Percentiles rank a stretch among this genome's conserved stretches.
Evolutionary conservation across 2,113 vertebrate genomes (phyloP).

Genomic region (Phoxinus phoxinus): DNA sequence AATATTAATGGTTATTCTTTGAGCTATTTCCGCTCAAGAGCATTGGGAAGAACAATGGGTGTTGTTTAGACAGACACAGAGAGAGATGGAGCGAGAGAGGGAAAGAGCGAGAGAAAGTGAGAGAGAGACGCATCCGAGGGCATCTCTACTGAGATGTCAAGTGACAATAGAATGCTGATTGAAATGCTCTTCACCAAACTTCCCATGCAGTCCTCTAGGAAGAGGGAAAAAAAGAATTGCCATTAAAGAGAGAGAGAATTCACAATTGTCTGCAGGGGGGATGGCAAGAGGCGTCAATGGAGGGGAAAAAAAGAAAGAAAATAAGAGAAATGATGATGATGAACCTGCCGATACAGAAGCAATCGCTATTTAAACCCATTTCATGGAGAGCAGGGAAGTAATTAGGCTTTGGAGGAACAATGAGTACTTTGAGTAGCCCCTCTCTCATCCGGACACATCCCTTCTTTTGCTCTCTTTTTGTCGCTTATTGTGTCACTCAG

Average conservation of each 20-base stretch:
- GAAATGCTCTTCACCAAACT: constrained; percentile 65
- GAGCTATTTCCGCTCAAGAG: constrained; percentile 59
- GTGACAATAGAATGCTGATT: constrained; percentile 71
- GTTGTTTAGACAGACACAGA: constrained; percentile 63
- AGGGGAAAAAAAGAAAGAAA: constrained; percentile 45
- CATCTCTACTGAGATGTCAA: constrained; percentile 49
- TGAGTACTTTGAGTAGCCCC: constrained; percentile 61
- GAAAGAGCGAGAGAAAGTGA: constrained; percentile 45
- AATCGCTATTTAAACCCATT: constrained; percentile 71
- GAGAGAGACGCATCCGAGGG: constrained; percentile 42
- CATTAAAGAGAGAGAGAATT: background rate
- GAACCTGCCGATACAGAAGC: constrained; percentile 55
- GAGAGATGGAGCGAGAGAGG: constrained; percentile 31
- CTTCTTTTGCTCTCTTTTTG: constrained; percentile 56
- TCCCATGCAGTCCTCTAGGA: constrained; percentile 34
- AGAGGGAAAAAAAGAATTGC: constrained; percentile 35
- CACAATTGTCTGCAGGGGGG: constrained; percentile 27
- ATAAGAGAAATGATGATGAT: constrained; percentile 49
- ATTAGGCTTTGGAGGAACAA: constrained; percentile 76
- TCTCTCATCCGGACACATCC: constrained; percentile 57
- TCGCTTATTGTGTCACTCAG: constrained; percentile 59
- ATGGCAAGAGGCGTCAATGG: background rate
- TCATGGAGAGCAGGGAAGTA: constrained; percentile 68
- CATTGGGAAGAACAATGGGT: constrained; percentile 65
- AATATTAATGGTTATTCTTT: constrained; percentile 68